Conservation (phyloP, 2,113 vertebrate species). For the Tricholaema leucomelas region DNA sequence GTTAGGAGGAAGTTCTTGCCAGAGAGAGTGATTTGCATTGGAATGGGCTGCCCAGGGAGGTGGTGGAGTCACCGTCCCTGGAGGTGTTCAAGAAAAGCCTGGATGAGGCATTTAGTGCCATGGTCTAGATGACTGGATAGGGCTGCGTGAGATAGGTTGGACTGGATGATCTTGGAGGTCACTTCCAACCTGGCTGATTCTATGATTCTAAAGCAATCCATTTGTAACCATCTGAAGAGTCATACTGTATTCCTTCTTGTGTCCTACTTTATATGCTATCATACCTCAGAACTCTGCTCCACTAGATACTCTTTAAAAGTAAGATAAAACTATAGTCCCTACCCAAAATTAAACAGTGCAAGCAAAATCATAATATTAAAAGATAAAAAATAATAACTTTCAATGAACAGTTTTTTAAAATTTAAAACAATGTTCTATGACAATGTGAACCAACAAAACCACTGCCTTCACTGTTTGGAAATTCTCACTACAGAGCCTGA, state of each 20-base stretch:
- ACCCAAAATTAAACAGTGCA: background rate
- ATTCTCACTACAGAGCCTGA: background rate
- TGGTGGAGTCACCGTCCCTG: too few species aligned
- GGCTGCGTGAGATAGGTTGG: too few species aligned
- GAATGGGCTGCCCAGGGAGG: too few species aligned
- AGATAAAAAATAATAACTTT: background rate
- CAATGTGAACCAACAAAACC: background rate
- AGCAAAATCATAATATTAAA: background rate
- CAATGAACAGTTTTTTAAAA: background rate
- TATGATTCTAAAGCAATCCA: background rate
- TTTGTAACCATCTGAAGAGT: background rate
- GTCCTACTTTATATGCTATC: background rate
- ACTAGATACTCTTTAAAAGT: background rate
- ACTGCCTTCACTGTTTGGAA: background rate
- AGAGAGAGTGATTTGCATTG: too few species aligned
- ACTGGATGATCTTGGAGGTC: too few species aligned
- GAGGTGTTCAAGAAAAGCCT: too few species aligned
- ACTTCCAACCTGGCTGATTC: too few species aligned
- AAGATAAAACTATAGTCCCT: background rate
- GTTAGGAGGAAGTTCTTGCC: too few species aligned
- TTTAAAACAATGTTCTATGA: background rate
- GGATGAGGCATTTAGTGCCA: too few species aligned
- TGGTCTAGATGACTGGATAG: too few species aligned
- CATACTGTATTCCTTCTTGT: background rate
- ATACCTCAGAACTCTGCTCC: background rate